Conservation (phyloP, 2,113 vertebrate species). For the Ochotona princeps region DNA sequence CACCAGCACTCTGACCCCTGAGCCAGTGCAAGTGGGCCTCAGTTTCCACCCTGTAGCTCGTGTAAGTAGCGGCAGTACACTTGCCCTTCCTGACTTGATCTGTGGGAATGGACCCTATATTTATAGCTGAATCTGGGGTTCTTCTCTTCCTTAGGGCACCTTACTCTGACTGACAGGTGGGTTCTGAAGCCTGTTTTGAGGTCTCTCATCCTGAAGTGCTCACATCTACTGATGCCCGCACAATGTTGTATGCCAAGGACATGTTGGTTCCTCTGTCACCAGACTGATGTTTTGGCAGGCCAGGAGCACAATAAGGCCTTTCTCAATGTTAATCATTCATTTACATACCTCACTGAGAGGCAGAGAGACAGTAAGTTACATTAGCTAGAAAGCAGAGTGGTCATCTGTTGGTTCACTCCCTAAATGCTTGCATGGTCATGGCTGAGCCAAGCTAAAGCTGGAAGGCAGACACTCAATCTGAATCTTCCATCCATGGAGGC, state of each 20-base stretch:
- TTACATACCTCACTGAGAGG: no score
- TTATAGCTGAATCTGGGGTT: background rate
- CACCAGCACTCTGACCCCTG: background rate
- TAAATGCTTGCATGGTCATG: no score
- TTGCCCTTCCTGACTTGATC: conserved; percentile 6
- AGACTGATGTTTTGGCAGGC: background rate
- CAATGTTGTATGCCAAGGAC: background rate
- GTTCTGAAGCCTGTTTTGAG: background rate
- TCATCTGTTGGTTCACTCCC: no score
- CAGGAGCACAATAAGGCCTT: background rate
- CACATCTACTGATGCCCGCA: background rate
- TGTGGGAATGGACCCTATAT: background rate
- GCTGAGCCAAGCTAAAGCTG: no score
- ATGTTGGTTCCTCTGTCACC: background rate
- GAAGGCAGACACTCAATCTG: no score
- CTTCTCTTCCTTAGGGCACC: background rate
- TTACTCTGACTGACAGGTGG: background rate
- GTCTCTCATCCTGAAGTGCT: background rate
- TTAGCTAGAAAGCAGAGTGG: no score
- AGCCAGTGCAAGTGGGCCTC: background rate
- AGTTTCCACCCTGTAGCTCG: background rate
- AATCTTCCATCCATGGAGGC: no score
- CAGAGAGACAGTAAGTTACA: no score
- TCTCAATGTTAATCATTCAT: background rate
- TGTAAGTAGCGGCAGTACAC: no score